Conservation (phyloP, 1,140 invertebrate species). For the Chironomus tepperi region DNA sequence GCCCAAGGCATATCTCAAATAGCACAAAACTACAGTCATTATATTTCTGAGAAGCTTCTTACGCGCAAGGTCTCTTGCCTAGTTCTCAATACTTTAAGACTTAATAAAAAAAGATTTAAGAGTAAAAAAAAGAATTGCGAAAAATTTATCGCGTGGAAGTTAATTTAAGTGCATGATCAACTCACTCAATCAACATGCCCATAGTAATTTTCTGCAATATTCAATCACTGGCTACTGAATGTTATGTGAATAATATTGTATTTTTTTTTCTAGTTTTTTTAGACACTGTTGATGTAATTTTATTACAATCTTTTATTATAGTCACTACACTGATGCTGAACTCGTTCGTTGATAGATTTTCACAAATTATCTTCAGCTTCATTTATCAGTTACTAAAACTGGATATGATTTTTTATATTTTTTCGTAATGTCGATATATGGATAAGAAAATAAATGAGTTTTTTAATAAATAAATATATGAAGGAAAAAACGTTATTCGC, state of each 20-base stretch:
- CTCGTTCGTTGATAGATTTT: not conserved
- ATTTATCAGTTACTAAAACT: too few species aligned
- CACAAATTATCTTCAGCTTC: not conserved
- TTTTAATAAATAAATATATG: too few species aligned
- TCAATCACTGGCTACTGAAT: constrained; percentile 6
- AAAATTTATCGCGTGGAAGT: not conserved
- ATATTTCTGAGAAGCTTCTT: not conserved
- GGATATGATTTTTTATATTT: not conserved
- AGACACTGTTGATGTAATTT: too few species aligned
- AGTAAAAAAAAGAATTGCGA: too few species aligned
- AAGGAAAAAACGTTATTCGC: not conserved
- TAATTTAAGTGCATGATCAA: not conserved
- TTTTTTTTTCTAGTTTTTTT: constrained; percentile 3
- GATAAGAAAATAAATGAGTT: too few species aligned
- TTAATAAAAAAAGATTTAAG: not conserved
- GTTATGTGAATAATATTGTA: not conserved
- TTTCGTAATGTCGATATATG: not conserved
- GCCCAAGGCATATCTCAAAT: too few species aligned
- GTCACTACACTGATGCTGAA: not conserved
- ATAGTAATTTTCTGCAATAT: constrained; percentile 17
- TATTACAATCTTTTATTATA: too few species aligned
- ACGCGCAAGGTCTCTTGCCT: not conserved
- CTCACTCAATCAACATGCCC: constrained; percentile 22
- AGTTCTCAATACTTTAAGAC: not conserved
- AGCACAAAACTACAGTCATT: not conserved